Base-by-base conservation (phyloP, 2,113 vertebrate species). In the Oceanodroma tethys region DNA sequence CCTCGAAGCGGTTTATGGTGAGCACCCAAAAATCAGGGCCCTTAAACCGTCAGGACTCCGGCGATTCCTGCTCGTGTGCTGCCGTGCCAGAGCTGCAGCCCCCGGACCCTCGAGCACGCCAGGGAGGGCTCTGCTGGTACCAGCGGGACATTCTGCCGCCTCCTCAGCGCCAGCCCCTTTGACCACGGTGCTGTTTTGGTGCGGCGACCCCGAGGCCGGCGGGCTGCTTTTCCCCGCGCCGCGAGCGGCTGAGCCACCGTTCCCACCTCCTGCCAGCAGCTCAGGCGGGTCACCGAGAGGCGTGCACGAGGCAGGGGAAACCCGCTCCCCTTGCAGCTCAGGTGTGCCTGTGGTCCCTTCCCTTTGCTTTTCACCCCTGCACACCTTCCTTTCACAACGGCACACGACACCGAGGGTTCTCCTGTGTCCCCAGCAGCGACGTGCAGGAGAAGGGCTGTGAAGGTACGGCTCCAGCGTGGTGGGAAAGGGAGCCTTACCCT, bases 101-200 rank as follows among this genome's bases (percentile, higher is more conserved):
- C 15, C 38, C 0, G 1, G 67, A 40, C 40, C 40, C 32, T 55
- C 3, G 5, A 13, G 20, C 10, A 3, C 6, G 4, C 48, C 2
- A 3, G 26, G n/a, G 42, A 60, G 16, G 53, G 45, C 48, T 63
- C 23, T 67, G 42, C 25, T 2, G 2, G 42, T 29, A 4, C 40
- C 34, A 10, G 29, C 60, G 16, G 27, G 36, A 71, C 13, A 14
- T 30, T 17, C n/a, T 27, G 56, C 30, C 8, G 14, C 26, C n/a
- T 22, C 38, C 40, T 21, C 27, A 7, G 56, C 40, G 3, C 53
- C 13, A 15, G 6, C 20, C 10, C n/a, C 17, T 13, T 34, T 7
- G 16, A 14, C 13, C 59, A 60, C 1, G 5, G 34, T 9, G 10
- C 23, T 60, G 4, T 59, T 83, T 76, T 16, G 6, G 43, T 38